Conservation (phyloP, 92 coral and sea anemone species). For the Zoanthus gigantus region DNA sequence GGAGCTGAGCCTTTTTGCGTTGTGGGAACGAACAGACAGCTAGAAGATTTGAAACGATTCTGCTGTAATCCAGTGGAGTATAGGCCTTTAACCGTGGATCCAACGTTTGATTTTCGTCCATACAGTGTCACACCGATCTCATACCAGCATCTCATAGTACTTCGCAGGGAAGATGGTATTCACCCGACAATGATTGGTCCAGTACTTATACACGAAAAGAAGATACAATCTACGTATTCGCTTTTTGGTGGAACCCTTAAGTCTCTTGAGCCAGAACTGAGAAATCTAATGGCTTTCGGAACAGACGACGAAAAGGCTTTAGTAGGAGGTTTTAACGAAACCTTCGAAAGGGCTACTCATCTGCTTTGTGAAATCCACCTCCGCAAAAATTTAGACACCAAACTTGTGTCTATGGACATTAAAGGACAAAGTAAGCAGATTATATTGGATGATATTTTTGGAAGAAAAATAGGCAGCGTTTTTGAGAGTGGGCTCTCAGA, state of each 20-base stretch:
- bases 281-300: conserved; percentile 21
- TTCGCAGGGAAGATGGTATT: conserved; percentile 31
- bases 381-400: conserved; percentile 55
- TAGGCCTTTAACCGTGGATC: conserved; percentile 69
- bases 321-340: conserved; percentile 48
- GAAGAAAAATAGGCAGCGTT: conserved; percentile 40
- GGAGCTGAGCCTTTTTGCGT: conserved; percentile 67
- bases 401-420: conserved; percentile 50
- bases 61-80: conserved; percentile 60
- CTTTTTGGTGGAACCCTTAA: conserved; percentile 55
- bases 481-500: conserved; percentile 53
- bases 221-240: conserved; percentile 44
- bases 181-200: conserved; percentile 72
- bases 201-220: conserved; percentile 57
- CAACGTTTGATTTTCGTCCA: conserved; percentile 66
- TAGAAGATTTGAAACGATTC: conserved; percentile 34
- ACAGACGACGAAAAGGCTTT: conserved; percentile 65
- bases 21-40: conserved; percentile 44
- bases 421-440: conserved; percentile 52
- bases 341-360: conserved; percentile 63
- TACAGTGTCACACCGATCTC: conserved; percentile 67
- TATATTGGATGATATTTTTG: conserved; percentile 33
- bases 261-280: conserved; percentile 3
- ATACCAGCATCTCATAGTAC: conserved; percentile 60
- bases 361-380: conserved; percentile 65